Base-by-base conservation (phyloP, 64 coral and sea anemone genomes). In the Pachyseris speciosa region DNA sequence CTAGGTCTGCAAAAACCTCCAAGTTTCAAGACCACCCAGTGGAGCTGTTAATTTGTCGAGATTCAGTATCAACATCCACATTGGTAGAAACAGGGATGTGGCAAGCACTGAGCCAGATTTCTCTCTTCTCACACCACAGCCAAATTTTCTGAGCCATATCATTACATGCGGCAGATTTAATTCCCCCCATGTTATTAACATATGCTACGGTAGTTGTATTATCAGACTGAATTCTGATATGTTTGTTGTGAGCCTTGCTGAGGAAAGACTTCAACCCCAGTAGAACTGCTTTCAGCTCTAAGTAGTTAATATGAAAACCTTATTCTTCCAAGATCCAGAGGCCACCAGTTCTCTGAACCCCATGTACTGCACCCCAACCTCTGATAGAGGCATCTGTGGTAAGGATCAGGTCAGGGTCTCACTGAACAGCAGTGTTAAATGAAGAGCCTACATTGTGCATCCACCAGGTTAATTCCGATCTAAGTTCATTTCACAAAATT, bases 241-340 rank as follows among this genome's bases (percentile, higher is more conserved):
- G 78, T 34, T 64, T 77, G 28, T 64, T 29, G 27, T 4, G 9
- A 25, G 43, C 39, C 24, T 20, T 42, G 17, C 49, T 65, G 64
- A 69, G 76, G 31, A 83, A 34, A 24, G 78, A 83, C 20, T 63
- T 61, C 58, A 64, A 38, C 12, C 78, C 78, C 20, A 83, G 19
- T 9, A 78, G 26, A 53, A 49, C 50, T 71, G 84, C 84, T 87
- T 87, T 87, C 84, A 87, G 26, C 49, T 88, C 86, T 63, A 88
- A 70, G n/a, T 57, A 61, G 41, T 44, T 9, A n/a, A 9, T 75
- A 37, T 80, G 51, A 47, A n/a, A 51, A 26, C 27, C 28, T 2
- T 60, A 45, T 58, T 64, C 85, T 37, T 65, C 26, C 22, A 65
- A 5, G 10, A 15, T 40, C 68, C 85, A 88, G n/a, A 49, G 65